Evolutionary conservation across 2,888 invertebrate genomes (phyloP).

Genomic region (Onthophagus sagittarius): DNA sequence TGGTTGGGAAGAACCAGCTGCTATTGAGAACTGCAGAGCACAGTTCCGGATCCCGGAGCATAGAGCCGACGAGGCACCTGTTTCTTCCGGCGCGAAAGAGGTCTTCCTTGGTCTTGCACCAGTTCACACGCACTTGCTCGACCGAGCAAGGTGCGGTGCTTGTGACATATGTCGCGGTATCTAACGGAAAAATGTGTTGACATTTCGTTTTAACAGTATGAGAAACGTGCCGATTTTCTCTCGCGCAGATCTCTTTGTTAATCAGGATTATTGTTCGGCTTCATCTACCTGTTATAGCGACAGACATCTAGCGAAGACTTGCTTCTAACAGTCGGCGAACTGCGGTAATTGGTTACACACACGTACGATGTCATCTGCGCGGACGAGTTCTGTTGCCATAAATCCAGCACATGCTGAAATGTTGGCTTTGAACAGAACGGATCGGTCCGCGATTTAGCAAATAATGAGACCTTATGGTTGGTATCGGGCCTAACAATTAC

Average conservation of each 20-base stretch:
- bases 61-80: constrained; percentile 37
- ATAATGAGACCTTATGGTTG: not conserved
- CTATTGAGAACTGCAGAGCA: constrained; percentile 42
- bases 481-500: not conserved
- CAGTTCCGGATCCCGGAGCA: constrained; percentile 41
- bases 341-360: constrained; percentile 10
- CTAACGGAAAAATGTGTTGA: not conserved
- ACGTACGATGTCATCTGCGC: constrained; percentile 11
- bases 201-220: not conserved
- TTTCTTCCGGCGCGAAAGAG: constrained; percentile 37
- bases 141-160: not conserved
- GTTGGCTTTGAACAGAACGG: not conserved
- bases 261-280: not conserved
- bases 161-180: not conserved
- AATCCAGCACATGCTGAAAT: not conserved
- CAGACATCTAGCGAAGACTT: not conserved
- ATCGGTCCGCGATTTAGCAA: not conserved
- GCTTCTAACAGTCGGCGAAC: not conserved
- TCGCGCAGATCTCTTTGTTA: not conserved
- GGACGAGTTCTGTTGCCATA: not conserved
- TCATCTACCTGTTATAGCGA: not conserved
- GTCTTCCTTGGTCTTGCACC: constrained; percentile 3
- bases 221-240: not conserved
- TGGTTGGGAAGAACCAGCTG: constrained; percentile 41
- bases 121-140: constrained; percentile 1